phyloP scores from a whole-genome alignment of 2,797 vertebrate species.

The Luscinia megarhynchos region DNA sequence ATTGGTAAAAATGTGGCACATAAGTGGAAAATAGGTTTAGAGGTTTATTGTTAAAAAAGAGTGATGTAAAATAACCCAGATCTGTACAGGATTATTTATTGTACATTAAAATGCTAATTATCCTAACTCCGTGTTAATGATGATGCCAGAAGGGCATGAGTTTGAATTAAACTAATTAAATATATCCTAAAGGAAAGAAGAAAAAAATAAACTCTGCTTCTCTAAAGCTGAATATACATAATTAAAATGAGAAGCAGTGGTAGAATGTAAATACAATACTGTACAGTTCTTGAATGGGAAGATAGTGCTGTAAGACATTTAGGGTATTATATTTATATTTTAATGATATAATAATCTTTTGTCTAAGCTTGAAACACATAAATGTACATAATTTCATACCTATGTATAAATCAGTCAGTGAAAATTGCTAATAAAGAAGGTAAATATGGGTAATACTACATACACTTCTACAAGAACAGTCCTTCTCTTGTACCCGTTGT shows the following conservation, averaged over 20 bases:
- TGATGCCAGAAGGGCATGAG: conserved; percentile 6
- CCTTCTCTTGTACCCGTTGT: rapidly evolving
- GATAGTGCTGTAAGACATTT: background rate
- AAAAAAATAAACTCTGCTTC: background rate
- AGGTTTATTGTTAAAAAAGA: background rate
- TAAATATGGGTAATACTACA: background rate
- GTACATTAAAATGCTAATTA: conserved; percentile 53
- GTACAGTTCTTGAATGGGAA: background rate
- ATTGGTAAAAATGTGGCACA: rapidly evolving
- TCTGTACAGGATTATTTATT: background rate
- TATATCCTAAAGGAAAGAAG: conserved; percentile 38
- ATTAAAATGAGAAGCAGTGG: conserved; percentile 24
- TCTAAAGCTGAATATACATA: conserved; percentile 10
- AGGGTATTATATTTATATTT: background rate
- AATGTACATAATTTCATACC: background rate
- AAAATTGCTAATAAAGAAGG: background rate
- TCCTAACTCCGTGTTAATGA: conserved; percentile 21
- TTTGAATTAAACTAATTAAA: conserved; percentile 66
- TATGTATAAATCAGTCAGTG: background rate
- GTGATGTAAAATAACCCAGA: background rate
- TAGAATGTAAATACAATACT: background rate
- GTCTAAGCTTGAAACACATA: rapidly evolving
- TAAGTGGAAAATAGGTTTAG: background rate
- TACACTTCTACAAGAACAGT: background rate
- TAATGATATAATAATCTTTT: background rate